A percentile compares a stretch with the other conserved stretches of the same genome.
Evolutionary conservation across 2,113 vertebrate genomes (phyloP).

Genomic region (Corythornis cristatus): DNA sequence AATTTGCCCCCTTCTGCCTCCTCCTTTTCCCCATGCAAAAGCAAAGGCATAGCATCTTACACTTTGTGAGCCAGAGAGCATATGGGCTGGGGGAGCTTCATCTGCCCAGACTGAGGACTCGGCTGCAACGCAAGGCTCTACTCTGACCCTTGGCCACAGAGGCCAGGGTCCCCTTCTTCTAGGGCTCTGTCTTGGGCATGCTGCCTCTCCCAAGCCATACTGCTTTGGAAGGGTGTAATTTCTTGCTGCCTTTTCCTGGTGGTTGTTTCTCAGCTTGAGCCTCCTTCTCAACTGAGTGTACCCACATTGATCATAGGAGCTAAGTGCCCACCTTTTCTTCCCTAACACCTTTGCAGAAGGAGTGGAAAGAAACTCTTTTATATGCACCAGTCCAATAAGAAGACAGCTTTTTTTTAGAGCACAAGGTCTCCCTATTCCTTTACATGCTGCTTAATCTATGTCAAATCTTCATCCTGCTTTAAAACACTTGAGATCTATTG

Average conservation of each 20-base stretch:
- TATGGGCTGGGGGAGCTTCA: neutral
- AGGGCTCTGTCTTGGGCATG: neutral
- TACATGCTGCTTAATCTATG: neutral
- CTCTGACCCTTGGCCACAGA: neutral
- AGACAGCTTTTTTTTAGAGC: neutral
- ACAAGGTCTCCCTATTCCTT: neutral
- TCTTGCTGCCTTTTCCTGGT: neutral
- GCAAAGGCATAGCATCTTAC: neutral
- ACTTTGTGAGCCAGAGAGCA: neutral
- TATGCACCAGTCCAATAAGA: neutral
- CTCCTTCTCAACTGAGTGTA: neutral
- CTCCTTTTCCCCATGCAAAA: neutral
- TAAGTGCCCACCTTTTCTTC: neutral
- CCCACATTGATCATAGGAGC: rapidly evolving
- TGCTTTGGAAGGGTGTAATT: neutral
- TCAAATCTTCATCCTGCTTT: neutral
- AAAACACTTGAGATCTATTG: neutral
- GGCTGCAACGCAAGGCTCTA: rapidly evolving
- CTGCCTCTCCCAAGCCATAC: neutral
- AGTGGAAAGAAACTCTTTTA: neutral
- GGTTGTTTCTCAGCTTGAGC: neutral
- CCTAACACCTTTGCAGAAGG: neutral
- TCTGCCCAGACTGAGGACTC: neutral
- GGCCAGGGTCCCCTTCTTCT: neutral
- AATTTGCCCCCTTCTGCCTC: neutral